Evolutionary conservation across 2,888 invertebrate genomes (phyloP).

Genomic region (Sturmia bella): DNA sequence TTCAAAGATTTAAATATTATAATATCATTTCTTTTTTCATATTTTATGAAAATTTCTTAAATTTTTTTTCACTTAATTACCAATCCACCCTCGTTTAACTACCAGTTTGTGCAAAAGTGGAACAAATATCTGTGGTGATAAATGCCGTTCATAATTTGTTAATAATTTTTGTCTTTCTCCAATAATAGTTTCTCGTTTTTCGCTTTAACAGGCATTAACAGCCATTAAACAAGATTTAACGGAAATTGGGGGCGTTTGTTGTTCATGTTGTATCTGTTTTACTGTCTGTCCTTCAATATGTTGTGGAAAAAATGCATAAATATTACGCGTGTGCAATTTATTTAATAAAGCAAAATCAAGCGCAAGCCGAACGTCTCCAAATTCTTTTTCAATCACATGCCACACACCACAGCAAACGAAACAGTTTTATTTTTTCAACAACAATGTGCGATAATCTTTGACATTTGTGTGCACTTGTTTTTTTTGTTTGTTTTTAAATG

Average conservation of each 20-base stretch:
- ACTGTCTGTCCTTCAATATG: neutral
- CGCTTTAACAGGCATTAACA: slow-evolving; percentile 35
- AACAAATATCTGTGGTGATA: slow-evolving; percentile 47
- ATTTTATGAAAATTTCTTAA: no score
- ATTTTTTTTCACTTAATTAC: neutral
- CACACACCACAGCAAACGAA: neutral
- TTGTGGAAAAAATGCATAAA: neutral
- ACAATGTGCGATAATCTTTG: slow-evolving; percentile 45
- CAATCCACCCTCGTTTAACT: neutral
- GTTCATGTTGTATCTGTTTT: neutral
- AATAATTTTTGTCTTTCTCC: neutral
- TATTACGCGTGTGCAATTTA: neutral
- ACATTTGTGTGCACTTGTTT: slow-evolving; percentile 23
- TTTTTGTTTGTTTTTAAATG: neutral
- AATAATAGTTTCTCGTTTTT: neutral
- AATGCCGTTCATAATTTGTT: slow-evolving; percentile 44
- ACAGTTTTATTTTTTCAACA: neutral
- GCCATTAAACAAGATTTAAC: slow-evolving; percentile 43
- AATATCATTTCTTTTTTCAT: no score
- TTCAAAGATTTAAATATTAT: no score
- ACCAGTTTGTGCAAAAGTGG: slow-evolving; percentile 14
- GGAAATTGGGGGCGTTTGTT: slow-evolving; percentile 63
- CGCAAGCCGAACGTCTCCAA: neutral
- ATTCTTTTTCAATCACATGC: slow-evolving; percentile 14
- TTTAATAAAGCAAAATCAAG: neutral